phyloP scores from a whole-genome alignment of 2,113 vertebrate species.

The Geococcyx californianus region DNA sequence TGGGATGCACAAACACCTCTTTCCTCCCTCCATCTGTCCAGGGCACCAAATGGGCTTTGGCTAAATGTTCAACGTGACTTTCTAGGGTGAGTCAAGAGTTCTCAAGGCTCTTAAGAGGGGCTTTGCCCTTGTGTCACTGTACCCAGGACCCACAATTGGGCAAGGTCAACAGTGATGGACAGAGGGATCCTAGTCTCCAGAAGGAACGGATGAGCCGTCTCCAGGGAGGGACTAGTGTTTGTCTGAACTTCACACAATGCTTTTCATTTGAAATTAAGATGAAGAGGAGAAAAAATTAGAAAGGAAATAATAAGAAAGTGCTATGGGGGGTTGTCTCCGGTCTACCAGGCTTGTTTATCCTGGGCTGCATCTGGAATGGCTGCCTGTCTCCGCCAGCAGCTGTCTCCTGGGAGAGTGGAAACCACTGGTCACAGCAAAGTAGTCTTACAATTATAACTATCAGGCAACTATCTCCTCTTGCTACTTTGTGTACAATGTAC shows the following conservation, averaged over 20 bases:
- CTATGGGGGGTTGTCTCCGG: background rate
- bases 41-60: background rate
- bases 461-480: background rate
- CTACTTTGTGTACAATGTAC: background rate
- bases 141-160: fast-evolving
- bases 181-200: background rate
- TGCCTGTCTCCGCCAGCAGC: background rate
- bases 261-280: background rate
- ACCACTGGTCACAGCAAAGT: background rate
- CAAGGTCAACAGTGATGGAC: background rate
- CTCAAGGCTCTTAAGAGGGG: background rate
- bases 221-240: background rate
- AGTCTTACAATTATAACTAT: background rate
- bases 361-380: background rate
- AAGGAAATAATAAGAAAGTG: background rate
- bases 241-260: background rate
- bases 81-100: background rate
- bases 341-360: background rate
- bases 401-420: background rate
- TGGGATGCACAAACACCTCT: background rate
- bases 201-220: background rate
- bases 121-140: background rate
- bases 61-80: background rate
- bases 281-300: background rate
- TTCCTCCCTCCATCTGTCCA: background rate